Percentiles rank a stretch among this genome's conserved stretches.
These are phyloP conservation scores for Marmota monax DNA, from an alignment of 2,113 vertebrate species.

Conservation along the genomic window DNA sequence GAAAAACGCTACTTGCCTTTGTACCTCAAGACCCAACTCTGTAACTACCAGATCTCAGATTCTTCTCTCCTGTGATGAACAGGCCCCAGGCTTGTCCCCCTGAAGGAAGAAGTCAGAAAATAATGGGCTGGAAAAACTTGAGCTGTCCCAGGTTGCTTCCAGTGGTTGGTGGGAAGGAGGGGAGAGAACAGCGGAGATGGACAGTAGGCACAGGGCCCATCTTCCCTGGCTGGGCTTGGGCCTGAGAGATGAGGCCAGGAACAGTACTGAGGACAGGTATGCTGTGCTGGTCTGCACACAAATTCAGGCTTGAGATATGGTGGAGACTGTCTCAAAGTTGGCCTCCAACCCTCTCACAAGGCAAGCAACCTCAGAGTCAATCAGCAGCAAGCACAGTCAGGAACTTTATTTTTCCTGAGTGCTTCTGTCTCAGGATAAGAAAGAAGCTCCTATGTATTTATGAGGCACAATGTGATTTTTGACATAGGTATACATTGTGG, in stretches of 20 bases:
- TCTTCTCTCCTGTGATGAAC: neutral
- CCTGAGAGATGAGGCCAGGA: neutral
- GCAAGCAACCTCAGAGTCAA: neutral
- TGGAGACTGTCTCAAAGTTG: neutral
- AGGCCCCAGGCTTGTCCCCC: neutral
- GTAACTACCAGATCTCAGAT: neutral
- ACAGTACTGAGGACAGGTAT: neutral
- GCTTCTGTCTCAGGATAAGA: neutral
- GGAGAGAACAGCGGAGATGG: neutral
- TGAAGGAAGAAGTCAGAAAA: neutral
- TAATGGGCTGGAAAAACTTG: neutral
- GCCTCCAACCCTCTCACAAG: fast-evolving
- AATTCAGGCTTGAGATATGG: neutral
- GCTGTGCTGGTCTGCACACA: neutral
- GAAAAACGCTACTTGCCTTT: neutral
- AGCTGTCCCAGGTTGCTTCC: neutral
- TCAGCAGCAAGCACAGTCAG: neutral
- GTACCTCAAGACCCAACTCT: neutral
- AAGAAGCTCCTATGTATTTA: neutral
- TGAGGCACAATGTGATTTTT: neutral
- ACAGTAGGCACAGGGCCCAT: neutral
- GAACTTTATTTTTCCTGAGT: neutral
- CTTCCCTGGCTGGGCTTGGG: too few species aligned
- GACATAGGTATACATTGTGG: neutral
- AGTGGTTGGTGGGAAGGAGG: neutral